Base-by-base conservation (phyloP, 2,797 vertebrate genomes). In the Labeo calbasu region DNA sequence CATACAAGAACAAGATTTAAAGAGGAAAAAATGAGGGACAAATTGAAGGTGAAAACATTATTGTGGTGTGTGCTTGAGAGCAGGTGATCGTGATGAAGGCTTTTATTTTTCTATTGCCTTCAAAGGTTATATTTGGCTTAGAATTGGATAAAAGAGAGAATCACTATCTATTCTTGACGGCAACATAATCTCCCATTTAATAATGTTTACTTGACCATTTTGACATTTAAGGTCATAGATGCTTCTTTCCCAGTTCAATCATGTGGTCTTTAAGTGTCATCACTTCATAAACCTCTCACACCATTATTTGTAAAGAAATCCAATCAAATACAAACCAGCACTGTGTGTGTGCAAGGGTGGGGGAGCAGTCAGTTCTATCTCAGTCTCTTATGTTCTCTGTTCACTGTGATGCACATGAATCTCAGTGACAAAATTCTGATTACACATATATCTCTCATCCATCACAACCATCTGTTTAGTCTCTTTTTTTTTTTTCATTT, bases 41-140 rank as follows among this genome's bases (percentile, higher is more conserved):
- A 23, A 57, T 55, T 57, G 12, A 81, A 81, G 21, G 11, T 46
- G 3, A 61, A 36, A 66, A 1, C 43, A 50, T 66, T 50, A 65
- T 59, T 77, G 13, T 21, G 4, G 3, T 13, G 46, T 51, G 77
- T 68, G 63, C 77, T 79, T 32, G 46, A 23, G 63, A 68, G 63
- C 63, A 36, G 48, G 8, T 19, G 76, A 28, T 55, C 10, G 28
- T 79, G 48, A 68, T 32, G 75, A 46, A 4, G 8, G 23, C 17
- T 28, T 25, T 77, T 77, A 63, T 77, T 61, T 63, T 53, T 19
- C 28, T 55, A 21, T 53, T 55, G 51, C 50, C 17, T 55, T 75
- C 23, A n/a, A 53, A 55, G 50, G 17, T 75, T 36, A 36, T 53
- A 55, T 36, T 28, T 48, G 40, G 57, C 14, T 61, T 63, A 61